Percentiles rank a stretch among this genome's conserved stretches.
These are phyloP conservation scores for Melanaphis sacchari DNA, from an alignment of 1,140 invertebrate genomes.

Conservation along the genomic window DNA sequence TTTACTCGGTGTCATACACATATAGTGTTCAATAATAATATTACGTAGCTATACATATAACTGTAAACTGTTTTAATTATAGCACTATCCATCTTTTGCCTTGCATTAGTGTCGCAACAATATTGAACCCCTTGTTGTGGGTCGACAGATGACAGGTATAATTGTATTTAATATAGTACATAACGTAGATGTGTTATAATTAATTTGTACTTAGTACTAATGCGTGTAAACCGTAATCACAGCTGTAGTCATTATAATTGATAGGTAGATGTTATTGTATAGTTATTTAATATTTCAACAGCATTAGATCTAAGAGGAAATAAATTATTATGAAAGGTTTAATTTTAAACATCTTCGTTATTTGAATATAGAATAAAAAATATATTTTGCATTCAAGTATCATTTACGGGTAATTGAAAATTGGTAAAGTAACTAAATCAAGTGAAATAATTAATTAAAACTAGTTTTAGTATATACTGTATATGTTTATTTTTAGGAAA, in stretches of 20 bases:
- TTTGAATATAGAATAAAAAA: not conserved
- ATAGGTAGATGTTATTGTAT: not conserved
- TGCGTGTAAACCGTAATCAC: not conserved
- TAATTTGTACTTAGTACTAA: conserved; percentile 2
- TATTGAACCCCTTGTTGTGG: not conserved
- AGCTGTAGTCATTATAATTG: not conserved
- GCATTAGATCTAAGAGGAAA: not conserved
- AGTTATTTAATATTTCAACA: not conserved
- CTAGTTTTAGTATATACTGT: not conserved
- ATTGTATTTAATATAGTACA: conserved; percentile 4
- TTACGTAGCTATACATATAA: not conserved
- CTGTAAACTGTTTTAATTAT: not conserved
- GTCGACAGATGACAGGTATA: not conserved
- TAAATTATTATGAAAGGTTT: not conserved
- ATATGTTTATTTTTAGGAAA: not conserved
- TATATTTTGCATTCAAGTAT: not conserved
- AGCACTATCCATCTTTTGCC: not conserved
- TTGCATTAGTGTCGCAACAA: not conserved
- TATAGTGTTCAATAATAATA: not conserved
- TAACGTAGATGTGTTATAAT: not conserved
- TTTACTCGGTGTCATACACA: not conserved
- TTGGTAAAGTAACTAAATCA: not conserved
- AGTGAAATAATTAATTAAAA: not conserved
- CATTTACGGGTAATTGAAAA: not conserved
- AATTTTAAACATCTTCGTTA: not conserved